Evolutionary conservation across 2,888 invertebrate genomes (phyloP), one percentile per base, ranked within the genome.

Genomic region (Zygothrica quintamaculata): DNA sequence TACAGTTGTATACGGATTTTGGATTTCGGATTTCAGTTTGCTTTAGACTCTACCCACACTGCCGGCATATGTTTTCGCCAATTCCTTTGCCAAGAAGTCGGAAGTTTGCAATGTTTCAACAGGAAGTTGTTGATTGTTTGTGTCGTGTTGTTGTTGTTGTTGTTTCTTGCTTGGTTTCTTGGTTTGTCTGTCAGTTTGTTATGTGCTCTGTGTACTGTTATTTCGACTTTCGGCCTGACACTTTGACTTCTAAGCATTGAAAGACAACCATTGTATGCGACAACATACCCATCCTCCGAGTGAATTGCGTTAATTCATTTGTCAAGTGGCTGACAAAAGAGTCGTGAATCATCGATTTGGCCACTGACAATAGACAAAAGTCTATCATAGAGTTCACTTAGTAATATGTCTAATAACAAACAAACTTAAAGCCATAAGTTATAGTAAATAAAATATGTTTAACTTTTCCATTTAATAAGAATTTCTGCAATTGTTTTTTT

Each of bases 61-160:
- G 61, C 58, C 44, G 74, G 67, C 80, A 80, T 84, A 80, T 80
- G 80, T 77, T 80, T 68, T 62, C 74, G 61, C 62, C 56, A 52
- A 56, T 60, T 71, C 71, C 65, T 68, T 70, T 66, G 73, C 65
- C 76, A 22, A 22, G 18, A 22, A 78, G 84, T 81, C 82, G 87
- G 87, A 82, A 87, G 86, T 76, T 78, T 74, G 84, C 86, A 78
- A 85, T 87, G 86, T 85, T 87, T 82, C 82, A 85, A 71, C 82
- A 82, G 82, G 87, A 82, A 85, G 71, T 48, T 64, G 66, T 66
- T 70, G 86, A 85, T 76, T 82, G 82, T 73, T 66, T 72, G 80
- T 73, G 56, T 65, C 65, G 59, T 56, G 51, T 53, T 58, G 52
- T 57, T 53, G 65, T 39, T 71, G 22, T 50, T 40, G 60, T 39